A percentile compares a stretch with the other conserved stretches of the same genome.
These are phyloP conservation scores for Barnardius zonarius DNA, from an alignment of 2,113 vertebrate genomes.

Conservation along the genomic window DNA sequence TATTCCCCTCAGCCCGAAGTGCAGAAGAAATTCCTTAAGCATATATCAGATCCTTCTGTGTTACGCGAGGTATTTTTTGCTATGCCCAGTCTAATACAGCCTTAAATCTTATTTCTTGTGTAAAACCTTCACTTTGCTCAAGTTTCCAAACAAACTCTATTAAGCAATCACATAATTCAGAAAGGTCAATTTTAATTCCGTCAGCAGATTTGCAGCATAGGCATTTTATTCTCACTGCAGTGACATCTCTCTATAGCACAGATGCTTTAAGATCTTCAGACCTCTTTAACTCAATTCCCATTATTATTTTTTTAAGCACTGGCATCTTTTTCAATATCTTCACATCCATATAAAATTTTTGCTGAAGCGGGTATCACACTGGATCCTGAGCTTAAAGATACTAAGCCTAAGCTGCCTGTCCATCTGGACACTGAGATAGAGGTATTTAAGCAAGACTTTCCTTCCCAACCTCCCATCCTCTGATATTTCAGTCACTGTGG, in stretches of 20 bases:
- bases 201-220: neutral
- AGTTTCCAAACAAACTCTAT: slow-evolving; percentile 1
- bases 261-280: neutral
- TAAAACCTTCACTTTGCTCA: neutral
- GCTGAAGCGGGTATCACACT: neutral
- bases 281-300: neutral
- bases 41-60: neutral
- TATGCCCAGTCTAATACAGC: neutral
- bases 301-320: slow-evolving; percentile 1
- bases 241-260: neutral
- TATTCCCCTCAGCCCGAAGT: neutral
- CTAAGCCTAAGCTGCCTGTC: slow-evolving; percentile 34
- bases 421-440: slow-evolving; percentile 46
- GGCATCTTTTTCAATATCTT: slow-evolving; percentile 38
- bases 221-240: slow-evolving; percentile 2
- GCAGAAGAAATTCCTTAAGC: neutral
- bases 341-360: neutral
- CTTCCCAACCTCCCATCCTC: neutral
- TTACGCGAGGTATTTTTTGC: neutral
- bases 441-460: slow-evolving; percentile 4
- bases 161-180: neutral
- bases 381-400: slow-evolving; percentile 25
- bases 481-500: neutral
- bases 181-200: slow-evolving; percentile 35
- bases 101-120: neutral